Evolutionary conservation across 2,113 vertebrate species (phyloP).

Genomic region (Corythoichthys haematopterus): DNA sequence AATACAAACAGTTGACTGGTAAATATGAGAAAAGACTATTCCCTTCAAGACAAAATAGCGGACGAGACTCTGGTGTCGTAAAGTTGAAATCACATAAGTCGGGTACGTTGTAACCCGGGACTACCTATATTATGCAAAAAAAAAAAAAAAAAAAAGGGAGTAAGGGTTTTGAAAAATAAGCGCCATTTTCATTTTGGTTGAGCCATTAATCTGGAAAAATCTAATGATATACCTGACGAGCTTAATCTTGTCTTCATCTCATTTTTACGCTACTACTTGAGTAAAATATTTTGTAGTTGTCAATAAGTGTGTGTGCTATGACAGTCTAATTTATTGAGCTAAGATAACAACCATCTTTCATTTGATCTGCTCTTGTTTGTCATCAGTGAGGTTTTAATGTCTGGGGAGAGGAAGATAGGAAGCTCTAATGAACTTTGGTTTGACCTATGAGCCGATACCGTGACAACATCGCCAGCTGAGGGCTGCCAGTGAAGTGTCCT

Average conservation of each 20-base stretch:
- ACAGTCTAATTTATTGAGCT: conserved; percentile 6
- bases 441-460: conserved; percentile 51
- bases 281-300: not conserved
- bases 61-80: no score
- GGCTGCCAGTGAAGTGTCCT: conserved; percentile 31
- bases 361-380: conserved; percentile 26
- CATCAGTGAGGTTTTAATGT: conserved; percentile 32
- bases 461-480: conserved; percentile 42
- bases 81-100: no score
- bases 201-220: no score
- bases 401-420: conserved; percentile 37
- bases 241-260: not conserved
- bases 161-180: no score
- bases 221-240: no score
- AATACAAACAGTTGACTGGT: no score
- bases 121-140: no score
- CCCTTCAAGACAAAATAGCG: no score
- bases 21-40: no score
- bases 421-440: conserved; percentile 40
- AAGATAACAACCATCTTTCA: conserved; percentile 44
- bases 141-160: no score
- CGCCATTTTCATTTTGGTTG: no score
- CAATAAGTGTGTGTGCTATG: not conserved
- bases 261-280: not conserved
- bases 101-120: no score